phyloP scores from a whole-genome alignment of 2,888 invertebrate genomes.

The Amphipyra tragopoginis region DNA sequence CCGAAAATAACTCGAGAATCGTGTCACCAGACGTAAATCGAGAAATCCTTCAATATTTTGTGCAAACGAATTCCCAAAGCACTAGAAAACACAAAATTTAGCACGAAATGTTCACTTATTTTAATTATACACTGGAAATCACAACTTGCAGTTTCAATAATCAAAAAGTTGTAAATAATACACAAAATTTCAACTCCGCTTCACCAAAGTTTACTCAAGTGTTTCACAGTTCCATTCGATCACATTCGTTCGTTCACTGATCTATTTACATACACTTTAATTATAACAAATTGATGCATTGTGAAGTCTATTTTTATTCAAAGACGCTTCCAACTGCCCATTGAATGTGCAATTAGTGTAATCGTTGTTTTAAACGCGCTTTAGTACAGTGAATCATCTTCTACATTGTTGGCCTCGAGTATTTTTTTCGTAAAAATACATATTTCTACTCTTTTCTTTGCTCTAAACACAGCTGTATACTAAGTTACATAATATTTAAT shows the following conservation, averaged over 20 bases:
- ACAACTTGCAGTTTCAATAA: neutral
- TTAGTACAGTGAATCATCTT: slow-evolving; percentile 30
- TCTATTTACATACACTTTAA: slow-evolving; percentile 75
- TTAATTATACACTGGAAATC: neutral
- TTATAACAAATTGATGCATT: slow-evolving; percentile 70
- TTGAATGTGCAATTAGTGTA: slow-evolving; percentile 41
- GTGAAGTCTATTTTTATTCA: slow-evolving; percentile 60
- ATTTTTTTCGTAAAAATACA: slow-evolving; percentile 11
- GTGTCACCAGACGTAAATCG: slow-evolving; percentile 39
- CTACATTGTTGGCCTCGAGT: slow-evolving; percentile 33
- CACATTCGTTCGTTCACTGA: slow-evolving; percentile 61
- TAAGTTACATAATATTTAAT: neutral
- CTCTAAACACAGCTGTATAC: neutral
- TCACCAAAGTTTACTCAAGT: slow-evolving; percentile 53
- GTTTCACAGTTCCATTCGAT: slow-evolving; percentile 39
- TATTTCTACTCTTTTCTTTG: slow-evolving; percentile 1
- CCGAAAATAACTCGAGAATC: slow-evolving; percentile 54
- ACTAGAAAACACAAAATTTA: neutral
- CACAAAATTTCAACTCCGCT: slow-evolving; percentile 26
- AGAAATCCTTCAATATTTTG: slow-evolving; percentile 28
- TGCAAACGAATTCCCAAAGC: slow-evolving; percentile 21
- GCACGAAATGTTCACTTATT: slow-evolving; percentile 11
- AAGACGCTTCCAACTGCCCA: slow-evolving; percentile 43
- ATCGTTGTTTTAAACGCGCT: slow-evolving; percentile 41
- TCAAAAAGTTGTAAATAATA: slow-evolving; percentile 9